phyloP scores from a whole-genome alignment of 2,113 vertebrate species.

The Cnemophilus loriae region DNA sequence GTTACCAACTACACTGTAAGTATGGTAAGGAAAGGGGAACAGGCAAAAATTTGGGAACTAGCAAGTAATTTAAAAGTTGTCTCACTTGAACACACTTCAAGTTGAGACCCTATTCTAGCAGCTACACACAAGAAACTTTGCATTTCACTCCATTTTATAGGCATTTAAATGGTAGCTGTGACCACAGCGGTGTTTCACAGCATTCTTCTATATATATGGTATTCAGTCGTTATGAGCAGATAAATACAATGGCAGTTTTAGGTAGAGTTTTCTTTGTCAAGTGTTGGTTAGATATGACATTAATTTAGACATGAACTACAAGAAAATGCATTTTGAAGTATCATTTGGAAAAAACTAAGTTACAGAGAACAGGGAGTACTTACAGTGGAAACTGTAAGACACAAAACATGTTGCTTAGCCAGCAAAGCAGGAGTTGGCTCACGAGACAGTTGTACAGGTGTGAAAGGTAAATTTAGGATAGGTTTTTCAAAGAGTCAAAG shows the following conservation, averaged over 20 bases:
- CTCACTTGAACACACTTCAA: not conserved
- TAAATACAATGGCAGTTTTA: not conserved
- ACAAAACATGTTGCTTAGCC: not conserved
- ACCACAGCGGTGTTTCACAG: not conserved
- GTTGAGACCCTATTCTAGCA: not conserved
- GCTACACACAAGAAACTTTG: not conserved
- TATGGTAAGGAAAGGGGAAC: not conserved
- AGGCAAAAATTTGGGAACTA: not conserved
- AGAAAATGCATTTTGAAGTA: not conserved
- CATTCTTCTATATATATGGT: not conserved
- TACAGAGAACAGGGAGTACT: not conserved
- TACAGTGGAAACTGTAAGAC: not conserved
- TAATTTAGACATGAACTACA: not conserved
- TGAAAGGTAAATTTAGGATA: not conserved
- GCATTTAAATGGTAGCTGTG: not conserved
- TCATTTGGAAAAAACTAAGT: not conserved
- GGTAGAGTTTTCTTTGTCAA: not conserved
- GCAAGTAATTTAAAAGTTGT: not conserved
- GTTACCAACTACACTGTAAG: not conserved
- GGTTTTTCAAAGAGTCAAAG: not conserved
- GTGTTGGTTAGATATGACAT: not conserved
- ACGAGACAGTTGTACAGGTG: not conserved
- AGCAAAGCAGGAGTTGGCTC: not conserved
- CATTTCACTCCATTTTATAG: not conserved
- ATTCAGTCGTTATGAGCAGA: not conserved